phyloP scores from a whole-genome alignment of 2,797 vertebrate genomes.

The Molossus molossus region DNA sequence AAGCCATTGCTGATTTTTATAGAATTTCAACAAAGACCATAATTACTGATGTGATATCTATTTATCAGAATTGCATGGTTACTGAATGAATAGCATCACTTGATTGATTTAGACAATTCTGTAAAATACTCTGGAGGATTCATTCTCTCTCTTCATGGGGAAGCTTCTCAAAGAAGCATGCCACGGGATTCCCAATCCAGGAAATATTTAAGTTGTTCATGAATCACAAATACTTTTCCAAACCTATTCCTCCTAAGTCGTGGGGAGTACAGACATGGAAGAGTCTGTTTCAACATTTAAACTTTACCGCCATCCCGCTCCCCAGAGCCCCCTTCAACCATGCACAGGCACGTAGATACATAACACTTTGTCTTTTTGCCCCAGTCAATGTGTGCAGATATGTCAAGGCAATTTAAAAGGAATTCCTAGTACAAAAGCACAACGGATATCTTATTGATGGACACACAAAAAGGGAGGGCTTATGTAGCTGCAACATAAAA shows the following conservation, averaged over 20 bases:
- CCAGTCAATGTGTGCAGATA: neutral
- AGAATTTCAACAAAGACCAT: conserved; percentile 26
- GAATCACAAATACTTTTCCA: neutral
- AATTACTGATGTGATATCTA: conserved; percentile 8
- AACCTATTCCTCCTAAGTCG: neutral
- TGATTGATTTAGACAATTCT: conserved; percentile 17
- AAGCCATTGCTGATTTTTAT: conserved; percentile 17
- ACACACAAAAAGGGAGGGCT: conserved; percentile 85
- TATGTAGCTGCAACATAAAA: conserved; percentile 87
- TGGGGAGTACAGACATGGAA: neutral
- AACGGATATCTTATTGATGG: conserved; percentile 95
- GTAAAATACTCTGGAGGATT: neutral
- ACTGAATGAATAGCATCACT: neutral
- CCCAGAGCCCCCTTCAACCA: neutral
- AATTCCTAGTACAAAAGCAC: conserved; percentile 91
- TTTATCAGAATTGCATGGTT: conserved; percentile 7
- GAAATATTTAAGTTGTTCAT: neutral
- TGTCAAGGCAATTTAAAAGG: neutral
- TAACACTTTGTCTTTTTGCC: neutral
- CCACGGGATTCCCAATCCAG: neutral
- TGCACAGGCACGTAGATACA: neutral
- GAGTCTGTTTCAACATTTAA: neutral
- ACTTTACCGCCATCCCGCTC: no score
- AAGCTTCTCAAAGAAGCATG: conserved; percentile 12
- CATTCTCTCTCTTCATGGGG: neutral